Evolutionary conservation across 2,888 invertebrate species (phyloP), one percentile per base, ranked within the genome.

Genomic region (Caenorhabditis sp.): DNA sequence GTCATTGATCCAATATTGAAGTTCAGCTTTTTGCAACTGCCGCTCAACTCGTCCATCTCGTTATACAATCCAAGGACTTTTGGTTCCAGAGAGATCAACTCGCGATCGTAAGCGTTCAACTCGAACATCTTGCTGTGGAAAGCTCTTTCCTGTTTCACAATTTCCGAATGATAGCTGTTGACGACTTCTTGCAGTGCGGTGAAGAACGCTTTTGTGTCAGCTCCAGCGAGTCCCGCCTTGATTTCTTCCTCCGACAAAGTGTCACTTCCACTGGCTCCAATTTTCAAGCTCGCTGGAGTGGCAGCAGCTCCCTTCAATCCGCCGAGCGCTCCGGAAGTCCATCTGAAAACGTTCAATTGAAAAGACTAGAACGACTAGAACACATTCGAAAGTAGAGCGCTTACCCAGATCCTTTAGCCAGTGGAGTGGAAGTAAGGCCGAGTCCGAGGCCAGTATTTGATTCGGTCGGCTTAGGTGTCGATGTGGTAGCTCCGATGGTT

Each of bases 1-100:
- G 70, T 79, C 78, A 82, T 82, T 11, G 78, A 67, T 18, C 68
- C 78, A 24, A 82, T 61, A 35, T 74, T 82, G 53, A 82, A 82
- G 20, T 72, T 68, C 20, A 82, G 60, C 24, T 64, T 62, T 56
- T 82, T 82, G 55, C 82, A 82, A 20, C 37, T 78, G 18, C 56
- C 69, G 18, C 65, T 67, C 47, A 82, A 35, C 24, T 74, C 72
- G 40, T 82, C 72, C 78, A 82, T 70, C 26, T 82, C 74, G 37
- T 47, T 74, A 47, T 78, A 78, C 22, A 82, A 55, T 24, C 82
- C 82, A 20, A 78, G 44, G n/a, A 82, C 74, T 24, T 82, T 82
- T 13, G 82, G 82, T 47, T 82, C 82, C 50, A 77, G 26, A 6
- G 67, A 20, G 26, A 78, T 74, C n/a, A 82, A 35, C 24, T 82